phyloP scores from a whole-genome alignment of 2,888 invertebrate species.

The Petrolisthes manimaculis region DNA sequence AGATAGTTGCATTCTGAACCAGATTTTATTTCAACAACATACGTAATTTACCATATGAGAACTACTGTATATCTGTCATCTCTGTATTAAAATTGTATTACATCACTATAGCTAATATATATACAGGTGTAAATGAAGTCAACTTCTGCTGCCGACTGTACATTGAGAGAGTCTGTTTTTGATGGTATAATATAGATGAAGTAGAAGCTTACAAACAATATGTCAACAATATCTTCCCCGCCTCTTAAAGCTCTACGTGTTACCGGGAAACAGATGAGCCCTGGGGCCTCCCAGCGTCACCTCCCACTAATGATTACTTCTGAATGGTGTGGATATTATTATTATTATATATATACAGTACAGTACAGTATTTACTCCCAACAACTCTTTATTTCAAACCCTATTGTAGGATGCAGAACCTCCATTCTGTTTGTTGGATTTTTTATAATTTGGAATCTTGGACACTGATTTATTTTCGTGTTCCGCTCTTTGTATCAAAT shows the following conservation, averaged over 20 bases:
- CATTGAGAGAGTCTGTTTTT: too few species aligned
- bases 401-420: constrained; percentile 39
- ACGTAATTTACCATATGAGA: too few species aligned
- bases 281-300: constrained; percentile 26
- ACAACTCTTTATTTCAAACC: constrained; percentile 12
- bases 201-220: too few species aligned
- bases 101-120: too few species aligned
- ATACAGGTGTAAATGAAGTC: too few species aligned
- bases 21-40: too few species aligned
- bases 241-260: constrained; percentile 17
- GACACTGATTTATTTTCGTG: constrained; percentile 17
- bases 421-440: constrained; percentile 27
- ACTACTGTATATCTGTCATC: too few species aligned
- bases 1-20: too few species aligned
- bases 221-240: too few species aligned
- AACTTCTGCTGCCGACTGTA: too few species aligned
- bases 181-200: too few species aligned
- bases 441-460: constrained; percentile 7
- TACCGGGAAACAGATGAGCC: constrained; percentile 30
- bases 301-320: constrained; percentile 42
- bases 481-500: constrained; percentile 16
- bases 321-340: constrained; percentile 48
- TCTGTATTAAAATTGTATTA: too few species aligned
- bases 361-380: constrained; percentile 1
- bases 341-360: not conserved